Percentiles rank a stretch among this genome's conserved stretches.
Evolutionary conservation across 2,797 vertebrate genomes (phyloP).

Genomic region (Neomorphus geoffroyi): DNA sequence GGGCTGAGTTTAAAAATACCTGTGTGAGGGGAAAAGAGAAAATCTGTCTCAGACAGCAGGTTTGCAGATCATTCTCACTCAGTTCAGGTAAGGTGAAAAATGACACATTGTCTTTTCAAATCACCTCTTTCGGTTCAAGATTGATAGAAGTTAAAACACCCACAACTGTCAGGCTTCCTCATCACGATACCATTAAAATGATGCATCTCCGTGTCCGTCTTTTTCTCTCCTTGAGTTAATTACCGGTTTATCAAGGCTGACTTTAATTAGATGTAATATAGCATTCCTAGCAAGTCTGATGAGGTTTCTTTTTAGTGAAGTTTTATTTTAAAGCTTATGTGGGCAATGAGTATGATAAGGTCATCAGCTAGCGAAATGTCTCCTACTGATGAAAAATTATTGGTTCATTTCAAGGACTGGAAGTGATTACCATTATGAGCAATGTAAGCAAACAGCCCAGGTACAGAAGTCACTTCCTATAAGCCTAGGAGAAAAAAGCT

Average conservation of each 20-base stretch:
- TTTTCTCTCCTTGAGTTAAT: background rate
- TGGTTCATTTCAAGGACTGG: background rate
- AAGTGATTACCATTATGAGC: background rate
- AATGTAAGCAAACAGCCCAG: background rate
- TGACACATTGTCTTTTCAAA: background rate
- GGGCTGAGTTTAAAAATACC: background rate
- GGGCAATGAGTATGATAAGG: background rate
- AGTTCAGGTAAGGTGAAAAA: background rate
- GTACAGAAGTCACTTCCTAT: background rate
- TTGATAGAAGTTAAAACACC: background rate
- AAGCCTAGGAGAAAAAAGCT: background rate
- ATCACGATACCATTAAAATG: background rate
- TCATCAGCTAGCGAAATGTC: background rate
- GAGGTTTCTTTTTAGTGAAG: background rate
- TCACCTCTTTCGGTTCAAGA: background rate
- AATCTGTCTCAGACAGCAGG: background rate
- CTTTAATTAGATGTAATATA: background rate
- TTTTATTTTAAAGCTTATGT: background rate
- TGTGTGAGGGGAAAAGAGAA: background rate
- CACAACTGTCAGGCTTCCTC: background rate
- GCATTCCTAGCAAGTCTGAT: background rate
- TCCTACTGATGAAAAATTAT: background rate
- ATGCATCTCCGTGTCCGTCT: background rate
- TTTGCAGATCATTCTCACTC: background rate
- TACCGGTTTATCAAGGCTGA: background rate